A percentile compares a stretch with the other conserved stretches of the same genome.
Conservation (phyloP, 2,113 vertebrate species). For the Mugil cephalus region DNA sequence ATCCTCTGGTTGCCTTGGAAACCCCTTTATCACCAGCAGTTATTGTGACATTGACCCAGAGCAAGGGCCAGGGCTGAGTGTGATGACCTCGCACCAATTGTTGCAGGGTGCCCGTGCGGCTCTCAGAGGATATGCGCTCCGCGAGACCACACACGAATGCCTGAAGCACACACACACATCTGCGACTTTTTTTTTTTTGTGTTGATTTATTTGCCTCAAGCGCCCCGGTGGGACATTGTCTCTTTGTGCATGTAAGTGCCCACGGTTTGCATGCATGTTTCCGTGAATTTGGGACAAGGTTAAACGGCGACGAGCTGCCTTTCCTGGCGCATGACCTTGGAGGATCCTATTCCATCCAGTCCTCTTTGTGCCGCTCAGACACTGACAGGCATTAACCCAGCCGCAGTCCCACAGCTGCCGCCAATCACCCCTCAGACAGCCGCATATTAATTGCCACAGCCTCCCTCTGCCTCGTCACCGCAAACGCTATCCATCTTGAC, state of each 20-base stretch:
- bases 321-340: slow-evolving; percentile 49
- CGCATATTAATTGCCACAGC: slow-evolving; percentile 42
- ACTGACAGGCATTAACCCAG: slow-evolving; percentile 21
- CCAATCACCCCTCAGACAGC: slow-evolving; percentile 38
- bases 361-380: slow-evolving; percentile 18
- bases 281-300: slow-evolving; percentile 24
- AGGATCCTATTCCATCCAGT: slow-evolving; percentile 14
- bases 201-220: slow-evolving; percentile 8
- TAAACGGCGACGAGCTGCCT: slow-evolving; percentile 37
- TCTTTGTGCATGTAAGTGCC: neutral
- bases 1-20: slow-evolving; percentile 57
- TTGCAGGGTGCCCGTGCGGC: slow-evolving; percentile 29
- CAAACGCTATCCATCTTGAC: slow-evolving; percentile 48
- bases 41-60: slow-evolving; percentile 77
- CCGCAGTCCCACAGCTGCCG: slow-evolving; percentile 6
- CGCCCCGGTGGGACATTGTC: slow-evolving; percentile 1
- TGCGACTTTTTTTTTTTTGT: neutral
- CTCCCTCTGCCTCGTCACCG: slow-evolving; percentile 30
- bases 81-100: slow-evolving; percentile 68
- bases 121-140: slow-evolving; percentile 37
- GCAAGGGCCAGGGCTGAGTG: slow-evolving; percentile 57
- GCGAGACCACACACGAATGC: slow-evolving; percentile 12
- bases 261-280: slow-evolving; percentile 9
- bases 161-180: slow-evolving; percentile 4
- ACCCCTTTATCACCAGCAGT: slow-evolving; percentile 68